Base-by-base conservation (phyloP, 2,888 invertebrate species). In the Belgica antarctica region DNA sequence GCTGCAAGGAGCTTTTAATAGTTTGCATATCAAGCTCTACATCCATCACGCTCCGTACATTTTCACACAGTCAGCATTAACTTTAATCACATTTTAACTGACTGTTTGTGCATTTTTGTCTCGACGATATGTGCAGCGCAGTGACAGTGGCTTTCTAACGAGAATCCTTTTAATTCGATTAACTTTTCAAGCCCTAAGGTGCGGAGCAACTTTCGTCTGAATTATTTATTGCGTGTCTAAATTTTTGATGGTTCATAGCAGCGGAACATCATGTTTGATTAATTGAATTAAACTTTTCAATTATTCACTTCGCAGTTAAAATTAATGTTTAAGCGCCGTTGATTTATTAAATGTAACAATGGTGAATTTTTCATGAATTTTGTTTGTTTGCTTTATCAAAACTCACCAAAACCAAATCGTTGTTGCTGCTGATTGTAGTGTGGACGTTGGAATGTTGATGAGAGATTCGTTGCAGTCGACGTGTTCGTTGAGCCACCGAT, bases 351-450 rank as follows among this genome's bases (percentile, higher is more conserved):
- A 52, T 59, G 59, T 59, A 27, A 59, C 27, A n/a, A 19, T 68
- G 46, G 22, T 65, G 68, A 68, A 34, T 68, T 15, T 68, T 68
- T 68, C 46, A 66, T 66, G 65, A 66, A 19, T 52, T 17, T 52
- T 52, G 62, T 19, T 65, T 65, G 22, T 22, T 46, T 65, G 22
- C 15, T 19, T 7, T 65, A 12, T 59, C 31, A 34, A 19, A 63
- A 71, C 65, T 63, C 65, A 65, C 65, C 65, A 63, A 65, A 65
- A 24, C 65, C 65, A 25, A 62, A 65, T 41, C 59, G 52, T 59
- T 70, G 70, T 28, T 62, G 70, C 36, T 71, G 71, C 34, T 71
- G 71, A n/a, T 71, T 47, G 27, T 63, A 65, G 15, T 71, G 71
- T 65, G 62, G 71, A 27, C 59, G 52, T 57, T 65, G 71, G 62